These are phyloP conservation scores for Lasioglossum malachurum DNA, from an alignment of 2,888 invertebrate genomes.

Conservation along the genomic window DNA sequence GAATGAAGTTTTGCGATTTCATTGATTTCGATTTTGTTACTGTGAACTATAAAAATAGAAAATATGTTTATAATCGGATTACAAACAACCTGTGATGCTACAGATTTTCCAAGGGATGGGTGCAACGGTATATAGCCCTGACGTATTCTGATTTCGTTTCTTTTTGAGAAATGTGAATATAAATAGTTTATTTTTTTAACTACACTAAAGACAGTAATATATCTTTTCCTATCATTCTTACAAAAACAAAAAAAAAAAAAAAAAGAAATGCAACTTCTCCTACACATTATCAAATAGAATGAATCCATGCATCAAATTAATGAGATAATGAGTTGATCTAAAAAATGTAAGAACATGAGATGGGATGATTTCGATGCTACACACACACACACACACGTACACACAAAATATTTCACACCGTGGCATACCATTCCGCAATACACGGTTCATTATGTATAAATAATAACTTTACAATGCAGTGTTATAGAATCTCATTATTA, in stretches of 20 bases:
- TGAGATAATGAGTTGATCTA: slow-evolving; percentile 42
- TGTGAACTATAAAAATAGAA: slow-evolving; percentile 65
- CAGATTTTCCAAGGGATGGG: slow-evolving; percentile 50
- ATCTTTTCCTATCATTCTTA: slow-evolving; percentile 35
- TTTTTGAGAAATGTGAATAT: slow-evolving; percentile 59
- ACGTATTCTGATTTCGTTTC: slow-evolving; percentile 30
- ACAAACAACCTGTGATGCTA: slow-evolving; percentile 26
- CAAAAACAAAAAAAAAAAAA: slow-evolving; percentile 52
- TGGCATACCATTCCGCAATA: slow-evolving; percentile 46
- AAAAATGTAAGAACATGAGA: slow-evolving; percentile 53
- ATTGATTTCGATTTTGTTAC: slow-evolving; percentile 28
- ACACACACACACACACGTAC: slow-evolving; percentile 64
- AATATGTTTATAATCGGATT: slow-evolving; percentile 42
- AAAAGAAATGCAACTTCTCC: slow-evolving; percentile 44
- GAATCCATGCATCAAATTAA: slow-evolving; percentile 44
- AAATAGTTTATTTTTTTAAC: slow-evolving; percentile 63
- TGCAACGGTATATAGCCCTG: slow-evolving; percentile 42
- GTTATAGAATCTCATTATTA: slow-evolving; percentile 52
- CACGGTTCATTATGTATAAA: slow-evolving; percentile 62
- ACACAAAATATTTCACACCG: slow-evolving; percentile 59
- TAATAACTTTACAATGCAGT: slow-evolving; percentile 68
- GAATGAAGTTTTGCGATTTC: slow-evolving; percentile 13
- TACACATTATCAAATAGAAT: slow-evolving; percentile 45
- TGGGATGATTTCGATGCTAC: slow-evolving; percentile 49
- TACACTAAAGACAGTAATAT: slow-evolving; percentile 49